Percentiles rank a stretch among this genome's conserved stretches.
Conservation (phyloP, 2,797 vertebrate species). For the Centropyge bicolor region DNA sequence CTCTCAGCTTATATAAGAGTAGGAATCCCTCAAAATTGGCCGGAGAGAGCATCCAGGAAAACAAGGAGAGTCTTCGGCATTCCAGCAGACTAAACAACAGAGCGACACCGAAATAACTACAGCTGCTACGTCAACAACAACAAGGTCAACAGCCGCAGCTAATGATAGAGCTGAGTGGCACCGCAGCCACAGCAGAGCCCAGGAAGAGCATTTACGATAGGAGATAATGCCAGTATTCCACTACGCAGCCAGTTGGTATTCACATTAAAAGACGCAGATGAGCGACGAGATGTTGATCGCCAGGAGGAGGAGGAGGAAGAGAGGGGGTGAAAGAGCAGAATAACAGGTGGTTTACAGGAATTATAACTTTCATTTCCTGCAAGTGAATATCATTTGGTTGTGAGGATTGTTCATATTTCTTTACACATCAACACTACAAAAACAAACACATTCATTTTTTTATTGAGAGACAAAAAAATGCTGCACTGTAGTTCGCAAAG, state of each 20-base stretch:
- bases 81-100: conserved; percentile 72
- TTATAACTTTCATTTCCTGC: neutral
- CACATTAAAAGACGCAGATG: conserved; percentile 42
- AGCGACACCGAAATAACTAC: conserved; percentile 57
- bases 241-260: conserved; percentile 20
- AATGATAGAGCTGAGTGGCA: conserved; percentile 67
- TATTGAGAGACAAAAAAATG: neutral
- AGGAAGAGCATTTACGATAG: conserved; percentile 46
- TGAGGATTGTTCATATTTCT: neutral
- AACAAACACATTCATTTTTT: neutral
- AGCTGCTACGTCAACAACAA: conserved; percentile 62
- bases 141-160: conserved; percentile 55
- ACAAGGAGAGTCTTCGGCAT: conserved; percentile 43
- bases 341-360: conserved; percentile 33
- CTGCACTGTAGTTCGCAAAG: neutral
- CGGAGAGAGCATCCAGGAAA: conserved; percentile 42
- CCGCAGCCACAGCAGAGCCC: conserved; percentile 20
- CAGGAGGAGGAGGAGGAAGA: conserved; percentile 12
- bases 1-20: conserved; percentile 41
- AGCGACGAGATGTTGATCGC: neutral
- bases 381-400: neutral
- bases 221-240: conserved; percentile 49
- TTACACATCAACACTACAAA: neutral
- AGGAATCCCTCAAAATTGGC: conserved; percentile 51
- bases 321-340: conserved; percentile 4